Evolutionary conservation across 2,113 vertebrate genomes (phyloP).

Genomic region (Tricholaema leucomelas): DNA sequence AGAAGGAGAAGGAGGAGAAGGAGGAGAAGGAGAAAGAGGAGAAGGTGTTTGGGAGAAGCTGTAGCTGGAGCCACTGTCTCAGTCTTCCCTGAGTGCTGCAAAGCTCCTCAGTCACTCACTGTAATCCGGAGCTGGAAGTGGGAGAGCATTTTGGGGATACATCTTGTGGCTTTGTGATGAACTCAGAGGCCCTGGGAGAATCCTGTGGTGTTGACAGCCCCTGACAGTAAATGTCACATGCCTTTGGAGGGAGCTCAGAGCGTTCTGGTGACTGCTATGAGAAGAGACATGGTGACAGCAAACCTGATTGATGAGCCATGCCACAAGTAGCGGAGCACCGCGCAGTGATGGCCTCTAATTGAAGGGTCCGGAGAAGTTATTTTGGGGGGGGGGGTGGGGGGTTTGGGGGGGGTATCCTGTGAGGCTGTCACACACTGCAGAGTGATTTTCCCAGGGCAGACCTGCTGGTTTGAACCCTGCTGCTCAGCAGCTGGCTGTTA

Average conservation of each 20-base stretch:
- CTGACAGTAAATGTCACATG: conserved; percentile 70
- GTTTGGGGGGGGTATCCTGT: background rate
- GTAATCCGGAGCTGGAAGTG: conserved; percentile 30
- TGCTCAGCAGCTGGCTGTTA: background rate
- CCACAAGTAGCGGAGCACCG: conserved; percentile 28
- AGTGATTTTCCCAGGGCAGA: background rate
- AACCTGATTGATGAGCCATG: conserved; percentile 66
- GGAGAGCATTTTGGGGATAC: background rate
- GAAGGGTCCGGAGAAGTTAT: conserved; percentile 26
- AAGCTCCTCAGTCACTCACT: conserved; percentile 15
- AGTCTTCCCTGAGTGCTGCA: background rate
- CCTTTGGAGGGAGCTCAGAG: conserved; percentile 40
- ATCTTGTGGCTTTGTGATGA: conserved; percentile 53
- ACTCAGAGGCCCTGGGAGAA: conserved; percentile 53
- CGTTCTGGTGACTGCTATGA: conserved; percentile 65
- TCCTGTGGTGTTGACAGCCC: conserved; percentile 67
- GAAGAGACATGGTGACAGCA: conserved; percentile 62
- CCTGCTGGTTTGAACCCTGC: background rate
- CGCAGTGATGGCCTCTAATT: conserved; percentile 44
- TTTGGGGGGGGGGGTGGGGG: background rate
- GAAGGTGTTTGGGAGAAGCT: background rate
- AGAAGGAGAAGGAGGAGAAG: background rate
- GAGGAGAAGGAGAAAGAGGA: background rate
- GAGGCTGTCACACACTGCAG: background rate
- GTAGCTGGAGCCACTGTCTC: background rate